These are phyloP conservation scores for Linepithema humile DNA, from an alignment of 1,140 invertebrate genomes.

Conservation along the genomic window DNA sequence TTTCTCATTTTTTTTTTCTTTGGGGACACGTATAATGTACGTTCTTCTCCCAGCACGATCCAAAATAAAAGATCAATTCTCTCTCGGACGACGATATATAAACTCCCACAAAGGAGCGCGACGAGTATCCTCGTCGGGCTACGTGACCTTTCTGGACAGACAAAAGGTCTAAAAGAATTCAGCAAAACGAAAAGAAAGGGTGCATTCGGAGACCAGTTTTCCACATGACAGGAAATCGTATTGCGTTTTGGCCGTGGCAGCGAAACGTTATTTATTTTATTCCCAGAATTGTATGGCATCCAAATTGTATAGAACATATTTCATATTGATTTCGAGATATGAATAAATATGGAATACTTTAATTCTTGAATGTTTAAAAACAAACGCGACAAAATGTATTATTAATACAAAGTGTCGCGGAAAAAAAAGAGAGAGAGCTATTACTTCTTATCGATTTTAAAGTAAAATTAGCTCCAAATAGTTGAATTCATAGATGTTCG, in stretches of 20 bases:
- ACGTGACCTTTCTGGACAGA: neutral
- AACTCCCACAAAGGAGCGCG: neutral
- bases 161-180: constrained; percentile 8
- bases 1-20: neutral
- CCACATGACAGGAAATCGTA: neutral
- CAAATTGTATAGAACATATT: neutral
- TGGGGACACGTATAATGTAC: neutral
- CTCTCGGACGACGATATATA: neutral
- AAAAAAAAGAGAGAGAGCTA: neutral
- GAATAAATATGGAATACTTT: neutral
- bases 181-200: neutral
- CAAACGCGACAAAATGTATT: neutral
- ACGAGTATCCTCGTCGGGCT: neutral
- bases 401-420: neutral
- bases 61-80: constrained; percentile 29
- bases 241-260: too few species aligned
- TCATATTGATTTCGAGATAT: neutral
- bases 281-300: neutral
- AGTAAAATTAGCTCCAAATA: neutral
- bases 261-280: neutral
- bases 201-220: neutral
- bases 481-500: neutral
- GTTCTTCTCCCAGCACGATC: neutral
- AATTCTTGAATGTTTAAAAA: neutral
- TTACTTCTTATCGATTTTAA: neutral